These are phyloP conservation scores for Drosophila rhopaloa DNA, from an alignment of 1,140 invertebrate genomes.

Conservation along the genomic window DNA sequence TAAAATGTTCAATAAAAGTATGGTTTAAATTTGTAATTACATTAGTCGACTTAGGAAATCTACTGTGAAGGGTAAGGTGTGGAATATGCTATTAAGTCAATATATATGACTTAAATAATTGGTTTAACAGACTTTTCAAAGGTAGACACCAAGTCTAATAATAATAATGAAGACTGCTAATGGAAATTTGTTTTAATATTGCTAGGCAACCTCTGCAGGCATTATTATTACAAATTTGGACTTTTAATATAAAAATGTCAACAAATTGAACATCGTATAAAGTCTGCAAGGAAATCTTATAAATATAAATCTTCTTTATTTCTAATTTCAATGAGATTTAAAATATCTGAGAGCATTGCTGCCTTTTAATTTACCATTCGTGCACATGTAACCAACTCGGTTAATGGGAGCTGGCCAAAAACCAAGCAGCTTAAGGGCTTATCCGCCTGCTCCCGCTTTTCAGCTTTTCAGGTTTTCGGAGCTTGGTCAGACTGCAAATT, in stretches of 20 bases:
- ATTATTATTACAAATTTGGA: background rate
- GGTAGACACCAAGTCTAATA: too few relatives aligned
- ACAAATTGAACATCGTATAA: too few relatives aligned
- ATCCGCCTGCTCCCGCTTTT: constrained; percentile 12
- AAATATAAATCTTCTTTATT: background rate
- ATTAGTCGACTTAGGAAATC: too few relatives aligned
- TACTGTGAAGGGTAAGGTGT: too few relatives aligned
- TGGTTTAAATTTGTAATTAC: background rate
- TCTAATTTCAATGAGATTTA: constrained; percentile 8
- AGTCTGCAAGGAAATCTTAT: background rate
- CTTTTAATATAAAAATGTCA: too few relatives aligned
- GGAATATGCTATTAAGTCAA: too few relatives aligned
- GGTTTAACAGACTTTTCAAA: too few relatives aligned
- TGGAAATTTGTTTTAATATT: background rate
- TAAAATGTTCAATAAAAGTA: too few relatives aligned
- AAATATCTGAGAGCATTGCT: constrained; percentile 7
- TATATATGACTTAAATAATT: too few relatives aligned
- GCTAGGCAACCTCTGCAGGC: background rate
- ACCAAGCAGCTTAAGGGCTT: constrained; percentile 41
- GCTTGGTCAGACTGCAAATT: constrained; percentile 58
- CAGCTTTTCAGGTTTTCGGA: constrained; percentile 3
- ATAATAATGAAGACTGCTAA: too few relatives aligned
- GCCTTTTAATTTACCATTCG: constrained; percentile 27
- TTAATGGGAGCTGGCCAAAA: constrained; percentile 34
- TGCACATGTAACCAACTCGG: background rate